Percentiles rank a stretch among this genome's conserved stretches.
Conservation (phyloP, 2,797 vertebrate species). For the Botia almorhae region DNA sequence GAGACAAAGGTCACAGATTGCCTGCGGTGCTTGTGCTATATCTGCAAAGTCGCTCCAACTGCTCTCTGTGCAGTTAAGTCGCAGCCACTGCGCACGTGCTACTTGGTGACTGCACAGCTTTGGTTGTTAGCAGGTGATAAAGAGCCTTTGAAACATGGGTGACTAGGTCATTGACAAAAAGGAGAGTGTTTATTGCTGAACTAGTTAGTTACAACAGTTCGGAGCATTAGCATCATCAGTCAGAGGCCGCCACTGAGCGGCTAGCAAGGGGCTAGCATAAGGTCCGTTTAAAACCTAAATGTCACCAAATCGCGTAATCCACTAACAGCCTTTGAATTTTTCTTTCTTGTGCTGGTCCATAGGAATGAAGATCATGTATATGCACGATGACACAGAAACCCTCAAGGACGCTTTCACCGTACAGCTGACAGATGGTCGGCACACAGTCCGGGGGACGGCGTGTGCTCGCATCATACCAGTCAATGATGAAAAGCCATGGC, state of each 20-base stretch:
- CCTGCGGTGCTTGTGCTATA: slow-evolving; percentile 63
- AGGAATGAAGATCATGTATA: slow-evolving; percentile 84
- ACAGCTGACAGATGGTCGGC: slow-evolving; percentile 89
- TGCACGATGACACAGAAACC: slow-evolving; percentile 89
- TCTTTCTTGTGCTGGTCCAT: slow-evolving; percentile 56
- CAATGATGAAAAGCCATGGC: slow-evolving; percentile 85
- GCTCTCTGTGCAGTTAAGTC: slow-evolving; percentile 64
- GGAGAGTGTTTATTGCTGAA: background rate
- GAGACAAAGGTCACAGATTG: slow-evolving; percentile 63
- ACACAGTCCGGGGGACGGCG: slow-evolving; percentile 82
- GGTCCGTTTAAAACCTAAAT: background rate
- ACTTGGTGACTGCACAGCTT: slow-evolving; percentile 53
- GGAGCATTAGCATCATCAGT: background rate
- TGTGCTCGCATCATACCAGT: slow-evolving; percentile 84
- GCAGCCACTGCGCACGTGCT: slow-evolving; percentile 61
- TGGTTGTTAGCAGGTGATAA: slow-evolving; percentile 60
- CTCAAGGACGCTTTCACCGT: slow-evolving; percentile 82
- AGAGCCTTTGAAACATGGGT: slow-evolving; percentile 53
- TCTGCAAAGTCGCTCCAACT: slow-evolving; percentile 61
- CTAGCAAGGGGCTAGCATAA: background rate
- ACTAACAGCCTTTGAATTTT: slow-evolving; percentile 34
- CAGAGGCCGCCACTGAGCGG: background rate
- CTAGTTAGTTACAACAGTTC: background rate
- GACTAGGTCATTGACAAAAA: slow-evolving; percentile 51
- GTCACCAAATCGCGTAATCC: background rate